Base-by-base conservation (phyloP, 37 sponge, comb jelly and placozoan genomes). In the Aphrocallistes beatrix region DNA sequence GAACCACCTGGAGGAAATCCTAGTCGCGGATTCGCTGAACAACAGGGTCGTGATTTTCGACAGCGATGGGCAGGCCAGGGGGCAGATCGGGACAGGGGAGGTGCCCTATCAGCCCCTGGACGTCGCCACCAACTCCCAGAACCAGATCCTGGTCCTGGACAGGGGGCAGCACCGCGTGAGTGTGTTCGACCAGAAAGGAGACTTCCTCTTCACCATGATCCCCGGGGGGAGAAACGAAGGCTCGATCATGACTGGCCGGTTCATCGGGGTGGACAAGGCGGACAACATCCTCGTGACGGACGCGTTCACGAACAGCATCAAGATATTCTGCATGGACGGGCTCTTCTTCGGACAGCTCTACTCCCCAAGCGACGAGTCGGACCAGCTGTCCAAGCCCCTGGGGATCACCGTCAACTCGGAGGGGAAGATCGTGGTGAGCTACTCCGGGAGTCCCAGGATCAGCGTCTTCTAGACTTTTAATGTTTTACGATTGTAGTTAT, bases 251-350 rank as follows among this genome's bases (percentile, higher is more conserved):
- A 60, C 10, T 6, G 75, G 75, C 6, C 10, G 75, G 75, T 60
- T 60, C 21, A 60, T 60, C 8, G 75, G 75, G 75, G 75, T 60
- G 3, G 75, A 60, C n/a, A 60, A 60, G 21, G 75, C 75, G 25
- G 75, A 60, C 75, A 60, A 60, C 75, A 60, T 60, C 34, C 75
- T 60, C 25, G 75, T 60, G 34, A 60, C 75, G 34, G 75, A 60
- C 75, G 10, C 75, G 3, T 60, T 6, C 3, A 60, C 75, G 6
- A 60, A 60, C 75, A 60, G 75, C 75, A 60, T 60, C 3, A 60
- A 60, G 75, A 60, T 60, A 60, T 60, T 60, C 75, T 60, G 75
- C n/a, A 60, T 60, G 75, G 75, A 60, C 34, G 75, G 75, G 8
- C 34, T 60, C 6, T 60, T 60, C 75, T 60, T 60, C n/a, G 75